Evolutionary conservation across 2,113 vertebrate species (phyloP), one percentile per base, ranked within the genome.

Genomic region (Butastur rufipennis): DNA sequence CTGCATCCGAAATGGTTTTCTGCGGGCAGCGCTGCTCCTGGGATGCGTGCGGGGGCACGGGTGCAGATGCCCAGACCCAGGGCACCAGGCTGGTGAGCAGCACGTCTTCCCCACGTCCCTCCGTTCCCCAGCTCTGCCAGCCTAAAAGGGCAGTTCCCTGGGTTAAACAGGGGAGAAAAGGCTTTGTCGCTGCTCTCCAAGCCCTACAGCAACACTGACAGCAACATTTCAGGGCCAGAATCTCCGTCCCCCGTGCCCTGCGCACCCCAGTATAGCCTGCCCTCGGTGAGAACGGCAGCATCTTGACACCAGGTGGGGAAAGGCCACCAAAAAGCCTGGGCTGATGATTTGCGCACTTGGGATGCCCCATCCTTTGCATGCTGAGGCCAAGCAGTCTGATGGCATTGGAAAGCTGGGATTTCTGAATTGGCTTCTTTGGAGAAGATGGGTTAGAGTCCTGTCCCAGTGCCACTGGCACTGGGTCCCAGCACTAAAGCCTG

Each of bases 21-120:
- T 40, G 71, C 47, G 47, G 55, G 53, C 47, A 68, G 38, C 1
- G 2, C 11, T 47, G 19, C 42, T 52, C 50, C 48, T 17, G 66
- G 66, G 58, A 31, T 1, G 5, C 7, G 1, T 6, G 13, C 2
- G 3, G 25, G 67, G 56, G 34, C 4, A 5, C 0, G 34, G 59
- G 8, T 10, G 52, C n/a, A 11, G 26, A 19, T 19, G 10, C 45
- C 43, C 52, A 36, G 32, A 15, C 16, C 32, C 23, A 25, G 36
- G 45, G 53, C 36, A 50, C 20, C 31, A 8, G 27, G n/a, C n/a
- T 75, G 50, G 42, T 2, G 7, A 75, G 82, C n/a, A 34, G 15
- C 50, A 42, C 1, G 1, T 22, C 17, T 43, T 19, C 50, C 31
- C 67, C 27, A 0, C 10, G 9, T 42, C 70, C 53, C 48, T n/a